Conservation (phyloP, 35 echinoderm and acorn worm species). For the Heliocidaris tuberculata region DNA sequence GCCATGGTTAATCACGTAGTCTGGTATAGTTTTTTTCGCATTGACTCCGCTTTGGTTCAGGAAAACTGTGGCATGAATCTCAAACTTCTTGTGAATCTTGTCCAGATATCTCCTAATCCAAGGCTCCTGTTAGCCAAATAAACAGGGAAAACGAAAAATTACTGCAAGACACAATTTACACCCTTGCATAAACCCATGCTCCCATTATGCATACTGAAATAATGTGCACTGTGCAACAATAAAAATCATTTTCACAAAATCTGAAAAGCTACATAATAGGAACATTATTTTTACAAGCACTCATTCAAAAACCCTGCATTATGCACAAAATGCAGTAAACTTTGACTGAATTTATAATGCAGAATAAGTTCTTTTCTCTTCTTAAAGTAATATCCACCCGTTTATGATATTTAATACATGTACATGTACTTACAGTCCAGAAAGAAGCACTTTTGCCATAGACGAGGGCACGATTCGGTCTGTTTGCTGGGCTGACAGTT, state of each 20-base stretch:
- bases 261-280: no score
- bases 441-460: constrained; percentile 80
- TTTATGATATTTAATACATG: no score
- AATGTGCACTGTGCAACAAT: no score
- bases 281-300: no score
- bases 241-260: no score
- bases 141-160: background rate
- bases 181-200: background rate
- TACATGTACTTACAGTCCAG: constrained; percentile 69
- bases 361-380: no score
- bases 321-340: no score
- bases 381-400: no score
- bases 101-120: constrained; percentile 63
- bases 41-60: constrained; percentile 45
- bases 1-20: constrained; percentile 87
- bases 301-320: no score
- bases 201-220: no score
- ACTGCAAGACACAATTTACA: background rate
- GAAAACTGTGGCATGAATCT: constrained; percentile 84
- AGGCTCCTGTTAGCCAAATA: background rate
- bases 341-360: no score
- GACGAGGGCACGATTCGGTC: constrained; percentile 67
- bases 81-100: constrained; percentile 79
- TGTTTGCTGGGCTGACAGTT: background rate
- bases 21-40: constrained; percentile 24